Percentiles rank a stretch among this genome's conserved stretches.
phyloP scores from a whole-genome alignment of 2,113 vertebrate species.

The Promerops cafer region DNA sequence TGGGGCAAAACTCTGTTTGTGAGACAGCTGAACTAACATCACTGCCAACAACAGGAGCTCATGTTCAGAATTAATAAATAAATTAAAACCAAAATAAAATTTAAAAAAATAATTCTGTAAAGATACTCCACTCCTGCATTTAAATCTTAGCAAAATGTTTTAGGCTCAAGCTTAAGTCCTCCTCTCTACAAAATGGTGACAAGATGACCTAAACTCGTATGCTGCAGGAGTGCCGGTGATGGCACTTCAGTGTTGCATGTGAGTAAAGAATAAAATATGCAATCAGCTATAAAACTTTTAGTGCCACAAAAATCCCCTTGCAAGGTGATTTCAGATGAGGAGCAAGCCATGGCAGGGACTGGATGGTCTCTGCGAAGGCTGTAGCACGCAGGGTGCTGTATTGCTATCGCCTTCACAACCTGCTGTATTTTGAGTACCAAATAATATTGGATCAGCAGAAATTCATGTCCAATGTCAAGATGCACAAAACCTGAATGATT shows the following conservation, averaged over 20 bases:
- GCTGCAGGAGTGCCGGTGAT: not conserved
- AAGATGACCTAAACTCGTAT: not conserved
- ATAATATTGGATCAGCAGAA: not conserved
- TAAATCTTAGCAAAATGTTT: not conserved
- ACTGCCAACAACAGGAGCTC: not conserved
- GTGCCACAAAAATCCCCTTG: not conserved
- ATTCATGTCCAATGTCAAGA: not conserved
- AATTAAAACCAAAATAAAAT: not conserved
- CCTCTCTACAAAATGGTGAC: not conserved
- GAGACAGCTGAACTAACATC: not conserved
- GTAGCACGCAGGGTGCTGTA: not conserved
- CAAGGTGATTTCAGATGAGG: not conserved
- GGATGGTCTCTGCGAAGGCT: not conserved
- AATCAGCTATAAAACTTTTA: not conserved
- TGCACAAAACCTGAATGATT: not conserved
- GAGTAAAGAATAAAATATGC: not conserved
- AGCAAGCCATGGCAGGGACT: not conserved
- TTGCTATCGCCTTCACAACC: not conserved
- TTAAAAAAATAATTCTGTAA: not conserved
- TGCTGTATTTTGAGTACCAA: not conserved
- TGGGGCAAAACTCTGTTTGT: not conserved
- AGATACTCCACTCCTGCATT: not conserved
- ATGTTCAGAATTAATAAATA: not conserved
- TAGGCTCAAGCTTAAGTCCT: not conserved
- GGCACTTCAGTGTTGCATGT: not conserved